Evolutionary conservation across 2,888 invertebrate species (phyloP), one percentile per base, ranked within the genome.

Genomic region (Rosalia funebris): DNA sequence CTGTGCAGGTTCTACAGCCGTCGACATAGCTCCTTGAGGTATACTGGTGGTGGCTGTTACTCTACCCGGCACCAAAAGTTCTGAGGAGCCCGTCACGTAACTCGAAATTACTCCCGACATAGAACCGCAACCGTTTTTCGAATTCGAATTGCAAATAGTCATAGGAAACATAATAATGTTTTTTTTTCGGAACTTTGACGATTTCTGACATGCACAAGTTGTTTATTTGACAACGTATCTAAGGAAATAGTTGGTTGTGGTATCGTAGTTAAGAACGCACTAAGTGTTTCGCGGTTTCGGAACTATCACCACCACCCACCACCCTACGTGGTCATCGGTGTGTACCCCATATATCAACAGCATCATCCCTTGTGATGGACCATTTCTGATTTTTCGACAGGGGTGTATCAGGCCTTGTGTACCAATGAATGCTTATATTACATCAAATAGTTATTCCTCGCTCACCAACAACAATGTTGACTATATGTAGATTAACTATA

Each of bases 61-160:
- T 62, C 77, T 73, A 57, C 81, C 80, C 9, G 80, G 80, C 47
- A 79, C 78, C 60, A 80, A 61, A 15, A 80, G 69, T 54, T 76
- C 71, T 2, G 75, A 70, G 45, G 78, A 73, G 42, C 75, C 78
- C 3, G 74, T 76, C 44, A 76, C 72, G 48, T 73, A 75, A 63
- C 75, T 66, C 5, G 71, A 62, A 47, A 74, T 71, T 20, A 63
- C 66, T 19, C 68, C 68, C 12, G 70, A 65, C 54, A 58, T 39
- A n/a, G 55, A 45, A 45, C 34, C 31, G 36, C 52, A 59, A 47
- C 34, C 37, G 31, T 62, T 66, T 48, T 63, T 68, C 46, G 62
- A 25, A 41, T 62, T 60, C 15, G 68, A 63, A 60, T 65, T 66
- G 37, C 68, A 70, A 10, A 70, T 71, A 41, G 73, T 68, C 54